Conservation (phyloP, 2,797 vertebrate genomes). For the Peromyscus attwateri region DNA sequence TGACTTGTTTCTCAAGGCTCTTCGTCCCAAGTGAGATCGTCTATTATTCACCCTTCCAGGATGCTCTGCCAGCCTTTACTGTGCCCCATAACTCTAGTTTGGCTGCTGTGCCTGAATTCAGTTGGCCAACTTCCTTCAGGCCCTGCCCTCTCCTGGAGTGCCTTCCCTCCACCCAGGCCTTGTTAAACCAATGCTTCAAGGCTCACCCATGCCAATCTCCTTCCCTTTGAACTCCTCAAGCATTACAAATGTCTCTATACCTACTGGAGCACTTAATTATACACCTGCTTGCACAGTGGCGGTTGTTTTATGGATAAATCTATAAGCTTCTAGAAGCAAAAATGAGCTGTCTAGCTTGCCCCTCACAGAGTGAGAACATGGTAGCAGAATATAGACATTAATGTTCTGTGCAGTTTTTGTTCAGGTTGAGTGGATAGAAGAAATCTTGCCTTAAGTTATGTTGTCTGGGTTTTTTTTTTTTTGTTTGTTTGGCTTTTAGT, state of each 20-base stretch:
- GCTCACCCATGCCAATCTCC: neutral
- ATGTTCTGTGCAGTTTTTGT: neutral
- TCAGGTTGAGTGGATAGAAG: neutral
- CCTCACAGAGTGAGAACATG: neutral
- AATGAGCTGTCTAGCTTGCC: constrained; percentile 19
- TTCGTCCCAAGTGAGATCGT: neutral
- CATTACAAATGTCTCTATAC: constrained; percentile 52
- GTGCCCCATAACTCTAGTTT: neutral
- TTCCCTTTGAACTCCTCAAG: constrained; percentile 75
- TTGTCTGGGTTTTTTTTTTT: neutral
- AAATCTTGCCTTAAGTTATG: constrained; percentile 62
- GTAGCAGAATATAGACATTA: neutral
- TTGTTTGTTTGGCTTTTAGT: neutral
- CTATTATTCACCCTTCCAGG: neutral
- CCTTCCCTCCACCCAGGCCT: neutral
- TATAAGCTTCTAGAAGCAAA: constrained; percentile 69
- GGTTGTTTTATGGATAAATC: constrained; percentile 74
- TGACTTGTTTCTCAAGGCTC: neutral
- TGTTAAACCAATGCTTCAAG: neutral
- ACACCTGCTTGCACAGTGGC: constrained; percentile 44
- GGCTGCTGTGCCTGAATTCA: no score
- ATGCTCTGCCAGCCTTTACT: neutral
- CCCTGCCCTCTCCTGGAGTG: neutral
- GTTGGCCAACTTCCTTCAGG: neutral
- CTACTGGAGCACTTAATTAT: constrained; percentile 73